Evolutionary conservation across 1,140 invertebrate genomes (phyloP).

Genomic region (Drosophila miranda): DNA sequence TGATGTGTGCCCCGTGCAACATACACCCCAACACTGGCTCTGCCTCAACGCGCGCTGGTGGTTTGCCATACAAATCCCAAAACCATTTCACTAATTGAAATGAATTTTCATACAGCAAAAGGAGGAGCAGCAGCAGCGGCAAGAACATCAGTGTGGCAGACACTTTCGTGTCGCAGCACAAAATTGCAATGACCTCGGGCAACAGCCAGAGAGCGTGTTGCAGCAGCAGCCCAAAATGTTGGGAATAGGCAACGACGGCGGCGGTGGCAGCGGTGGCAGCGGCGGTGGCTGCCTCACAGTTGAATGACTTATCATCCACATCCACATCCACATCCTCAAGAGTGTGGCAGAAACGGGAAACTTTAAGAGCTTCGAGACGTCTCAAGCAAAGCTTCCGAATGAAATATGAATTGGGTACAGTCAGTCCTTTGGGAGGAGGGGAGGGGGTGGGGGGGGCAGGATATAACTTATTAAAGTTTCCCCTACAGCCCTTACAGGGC

Average conservation of each 20-base stretch:
- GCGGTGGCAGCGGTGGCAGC: neutral
- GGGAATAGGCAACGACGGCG: neutral
- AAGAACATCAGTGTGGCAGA: slow-evolving; percentile 45
- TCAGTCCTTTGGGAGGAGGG: slow-evolving; percentile 1
- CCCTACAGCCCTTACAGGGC: neutral
- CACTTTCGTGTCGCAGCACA: slow-evolving; percentile 60
- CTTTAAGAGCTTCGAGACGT: slow-evolving; percentile 18
- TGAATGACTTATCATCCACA: slow-evolving; percentile 53
- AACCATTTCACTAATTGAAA: slow-evolving; percentile 82
- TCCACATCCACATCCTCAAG: neutral
- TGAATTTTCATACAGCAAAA: slow-evolving; percentile 73
- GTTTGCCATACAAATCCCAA: slow-evolving; percentile 75
- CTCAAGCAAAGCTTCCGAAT: slow-evolving; percentile 33
- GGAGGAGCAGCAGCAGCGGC: slow-evolving; percentile 15
- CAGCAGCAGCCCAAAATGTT: slow-evolving; percentile 14
- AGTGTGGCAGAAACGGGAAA: slow-evolving; percentile 10
- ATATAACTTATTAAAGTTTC: slow-evolving; percentile 34
- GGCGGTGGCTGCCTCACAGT: slow-evolving; percentile 23
- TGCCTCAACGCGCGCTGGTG: slow-evolving; percentile 33
- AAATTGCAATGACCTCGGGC: slow-evolving; percentile 72
- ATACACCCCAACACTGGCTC: neutral
- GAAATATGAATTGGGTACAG: slow-evolving; percentile 35
- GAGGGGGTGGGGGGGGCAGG: neutral
- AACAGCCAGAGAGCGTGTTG: slow-evolving; percentile 47
- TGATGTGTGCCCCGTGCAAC: slow-evolving; percentile 18